A percentile compares a stretch with the other conserved stretches of the same genome.
These are phyloP conservation scores for Hetaerina titia DNA, from an alignment of 2,888 invertebrate genomes.

Conservation along the genomic window DNA sequence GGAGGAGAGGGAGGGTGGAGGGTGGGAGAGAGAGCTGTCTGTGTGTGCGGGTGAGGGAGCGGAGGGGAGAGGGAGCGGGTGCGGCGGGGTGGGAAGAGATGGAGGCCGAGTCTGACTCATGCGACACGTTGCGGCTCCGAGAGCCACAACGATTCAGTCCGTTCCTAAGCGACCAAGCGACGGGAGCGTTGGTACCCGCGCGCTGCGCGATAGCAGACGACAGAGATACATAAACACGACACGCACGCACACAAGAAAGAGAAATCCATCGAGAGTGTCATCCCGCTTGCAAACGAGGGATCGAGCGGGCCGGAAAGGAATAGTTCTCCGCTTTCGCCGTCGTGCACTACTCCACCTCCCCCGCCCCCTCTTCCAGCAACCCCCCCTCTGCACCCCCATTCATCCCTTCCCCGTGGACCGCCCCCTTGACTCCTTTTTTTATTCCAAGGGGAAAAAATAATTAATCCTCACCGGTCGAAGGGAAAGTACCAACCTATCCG, in stretches of 20 bases:
- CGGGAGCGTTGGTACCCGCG: conserved; percentile 39
- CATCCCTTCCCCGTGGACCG: neutral
- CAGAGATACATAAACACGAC: neutral
- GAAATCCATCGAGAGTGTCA: neutral
- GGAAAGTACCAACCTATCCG: neutral
- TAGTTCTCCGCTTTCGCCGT: neutral
- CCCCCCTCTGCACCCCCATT: neutral
- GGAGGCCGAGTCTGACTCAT: conserved; percentile 48
- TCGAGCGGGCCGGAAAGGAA: neutral
- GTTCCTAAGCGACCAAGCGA: conserved; percentile 66
- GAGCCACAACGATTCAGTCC: conserved; percentile 63
- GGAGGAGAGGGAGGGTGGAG: neutral
- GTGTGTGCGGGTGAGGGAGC: neutral
- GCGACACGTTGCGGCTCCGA: conserved; percentile 62
- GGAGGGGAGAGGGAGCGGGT: neutral
- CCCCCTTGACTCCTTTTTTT: neutral
- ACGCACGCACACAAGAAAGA: neutral
- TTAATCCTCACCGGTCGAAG: neutral
- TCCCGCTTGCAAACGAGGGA: neutral
- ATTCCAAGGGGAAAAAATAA: neutral
- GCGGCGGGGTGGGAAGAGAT: neutral
- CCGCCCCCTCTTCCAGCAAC: neutral
- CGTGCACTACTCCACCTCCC: neutral
- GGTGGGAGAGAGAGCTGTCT: neutral
- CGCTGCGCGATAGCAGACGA: neutral